A percentile compares a stretch with the other conserved stretches of the same genome.
Evolutionary conservation across 1,140 invertebrate genomes (phyloP).

Genomic region (Trichonephila clavata): DNA sequence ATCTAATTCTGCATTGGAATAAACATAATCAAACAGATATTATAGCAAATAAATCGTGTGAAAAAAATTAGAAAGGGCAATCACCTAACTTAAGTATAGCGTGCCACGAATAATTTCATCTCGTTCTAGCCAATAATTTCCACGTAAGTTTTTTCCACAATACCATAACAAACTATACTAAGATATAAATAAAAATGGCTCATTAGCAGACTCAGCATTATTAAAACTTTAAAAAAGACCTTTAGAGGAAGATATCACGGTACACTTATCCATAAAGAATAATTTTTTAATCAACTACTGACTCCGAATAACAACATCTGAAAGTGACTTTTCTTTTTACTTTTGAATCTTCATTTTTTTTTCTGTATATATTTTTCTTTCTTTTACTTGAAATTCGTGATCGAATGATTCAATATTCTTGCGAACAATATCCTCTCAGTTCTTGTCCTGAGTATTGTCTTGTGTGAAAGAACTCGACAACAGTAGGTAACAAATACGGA

Average conservation of each 20-base stretch:
- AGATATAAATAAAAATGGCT: neutral
- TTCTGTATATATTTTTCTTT: neutral
- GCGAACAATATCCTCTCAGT: neutral
- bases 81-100: neutral
- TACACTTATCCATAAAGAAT: neutral
- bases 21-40: too few relatives aligned
- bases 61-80: neutral
- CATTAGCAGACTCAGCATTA: neutral
- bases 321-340: neutral
- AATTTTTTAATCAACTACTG: neutral
- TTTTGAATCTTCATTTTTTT: neutral
- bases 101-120: neutral
- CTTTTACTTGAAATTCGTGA: neutral
- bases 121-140: constrained; percentile 18
- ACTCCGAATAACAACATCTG: neutral
- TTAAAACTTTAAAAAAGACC: neutral
- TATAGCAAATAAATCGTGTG: neutral
- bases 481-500: constrained; percentile 20
- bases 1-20: too few relatives aligned
- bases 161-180: neutral
- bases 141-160: neutral
- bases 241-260: neutral
- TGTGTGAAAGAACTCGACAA: neutral
- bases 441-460: neutral
- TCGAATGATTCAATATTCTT: neutral